Base-by-base conservation (phyloP, 2,113 vertebrate genomes). In the Trematomus loennbergii region DNA sequence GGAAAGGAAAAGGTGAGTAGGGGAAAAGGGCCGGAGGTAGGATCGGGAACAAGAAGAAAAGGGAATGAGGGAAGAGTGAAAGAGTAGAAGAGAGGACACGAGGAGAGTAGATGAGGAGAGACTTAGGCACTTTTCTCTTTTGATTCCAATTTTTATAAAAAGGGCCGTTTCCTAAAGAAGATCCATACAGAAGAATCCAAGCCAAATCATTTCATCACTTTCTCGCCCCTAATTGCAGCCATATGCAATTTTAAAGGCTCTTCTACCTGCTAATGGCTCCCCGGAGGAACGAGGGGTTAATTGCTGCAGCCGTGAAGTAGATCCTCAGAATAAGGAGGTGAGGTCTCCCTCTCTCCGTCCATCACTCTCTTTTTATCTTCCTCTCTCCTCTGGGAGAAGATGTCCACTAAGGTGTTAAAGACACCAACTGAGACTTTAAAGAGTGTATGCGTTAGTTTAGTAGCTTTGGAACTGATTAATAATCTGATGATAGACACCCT, bases 191-290 rank as follows among this genome's bases (percentile, higher is more conserved):
- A 78, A 87, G 84, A 86, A 82, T 86, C 82, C 4, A 25, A 74
- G 80, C 82, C 78, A 89, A 88, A 90, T 92, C 82, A 92, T 92
- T 91, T 89, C 66, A 86, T 91, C 85, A 86, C 82, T 86, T 80
- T 86, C 87, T 93, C 93, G 89, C 91, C 80, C 82, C 92, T 96
- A 95, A 96, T 95, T 95, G 95, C 94, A 91, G 93, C 91, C 94
- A 95, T 89, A 90, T 88, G 92, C 93, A 94, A 93, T 95, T 96
- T 94, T 94, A 90, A 79, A 93, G 95, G 93, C 91, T 92, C 89
- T 93, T 92, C 93, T 72, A 88, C 91, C 92, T 88, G 89, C 90
- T 95, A 93, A 94, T 92, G 89, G 93, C 64, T 88, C 95, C 94
- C 94, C 54, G 0, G 95, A 89, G 95, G 94, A 91, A 83, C 54